Conservation (phyloP, 2,113 vertebrate genomes). For the Nothocercus julius region DNA sequence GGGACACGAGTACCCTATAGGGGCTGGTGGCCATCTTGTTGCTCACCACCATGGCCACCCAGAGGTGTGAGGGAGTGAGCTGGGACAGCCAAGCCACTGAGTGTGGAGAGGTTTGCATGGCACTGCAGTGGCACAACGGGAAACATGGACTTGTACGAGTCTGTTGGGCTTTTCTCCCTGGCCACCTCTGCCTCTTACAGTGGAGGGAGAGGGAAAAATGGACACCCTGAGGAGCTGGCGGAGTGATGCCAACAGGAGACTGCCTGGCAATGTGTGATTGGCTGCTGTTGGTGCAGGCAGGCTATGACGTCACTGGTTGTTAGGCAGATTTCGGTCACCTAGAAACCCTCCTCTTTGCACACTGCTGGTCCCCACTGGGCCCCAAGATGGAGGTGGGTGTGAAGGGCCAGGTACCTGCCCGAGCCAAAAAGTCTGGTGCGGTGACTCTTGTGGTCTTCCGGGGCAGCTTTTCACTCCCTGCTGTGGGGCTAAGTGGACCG, state of each 20-base stretch:
- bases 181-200: rapidly evolving
- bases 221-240: background rate
- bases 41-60: background rate
- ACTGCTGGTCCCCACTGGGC: background rate
- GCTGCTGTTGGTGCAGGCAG: background rate
- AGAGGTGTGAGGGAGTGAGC: background rate
- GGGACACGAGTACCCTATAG: rapidly evolving
- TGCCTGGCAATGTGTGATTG: rapidly evolving
- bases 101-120: background rate
- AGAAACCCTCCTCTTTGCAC: background rate
- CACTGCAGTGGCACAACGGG: background rate
- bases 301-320: background rate
- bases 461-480: background rate
- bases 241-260: background rate
- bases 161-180: background rate
- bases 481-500: rapidly evolving
- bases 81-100: background rate
- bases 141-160: background rate
- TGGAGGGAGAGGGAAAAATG: background rate
- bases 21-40: background rate
- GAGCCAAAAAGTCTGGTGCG: background rate
- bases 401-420: rapidly evolving
- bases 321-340: background rate
- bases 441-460: background rate
- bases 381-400: rapidly evolving